These are phyloP conservation scores for Medauroidea extradentata DNA, from an alignment of 1,140 invertebrate species.

Conservation along the genomic window DNA sequence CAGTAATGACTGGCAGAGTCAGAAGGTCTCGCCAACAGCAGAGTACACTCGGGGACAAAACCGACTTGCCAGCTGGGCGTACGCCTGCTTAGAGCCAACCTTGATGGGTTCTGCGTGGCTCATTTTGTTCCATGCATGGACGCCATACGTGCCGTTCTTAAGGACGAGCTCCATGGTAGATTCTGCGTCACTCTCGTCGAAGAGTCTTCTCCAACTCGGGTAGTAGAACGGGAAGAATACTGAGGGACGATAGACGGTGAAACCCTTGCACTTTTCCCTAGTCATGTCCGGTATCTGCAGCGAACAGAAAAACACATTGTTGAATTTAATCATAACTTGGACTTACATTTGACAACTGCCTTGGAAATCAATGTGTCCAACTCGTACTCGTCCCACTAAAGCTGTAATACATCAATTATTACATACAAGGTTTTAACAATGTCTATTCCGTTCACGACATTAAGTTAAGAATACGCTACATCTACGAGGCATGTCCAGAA, in stretches of 20 bases:
- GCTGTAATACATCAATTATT: no score
- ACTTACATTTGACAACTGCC: no score
- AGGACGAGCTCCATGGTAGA: background rate
- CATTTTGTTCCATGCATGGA: slow-evolving; percentile 7
- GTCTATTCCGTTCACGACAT: no score
- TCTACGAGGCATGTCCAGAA: no score
- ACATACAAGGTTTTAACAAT: no score
- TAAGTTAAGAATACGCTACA: no score
- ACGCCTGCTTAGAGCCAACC: slow-evolving; percentile 2
- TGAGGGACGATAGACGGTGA: background rate
- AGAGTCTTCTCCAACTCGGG: background rate
- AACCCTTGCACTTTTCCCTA: background rate
- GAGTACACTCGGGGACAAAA: slow-evolving; percentile 6
- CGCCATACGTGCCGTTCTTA: background rate
- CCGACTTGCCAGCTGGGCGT: background rate
- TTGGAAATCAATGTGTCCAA: no score
- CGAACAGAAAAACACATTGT: no score
- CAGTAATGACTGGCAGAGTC: no score
- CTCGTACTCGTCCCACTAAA: no score
- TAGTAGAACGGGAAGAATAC: background rate
- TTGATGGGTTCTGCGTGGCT: background rate
- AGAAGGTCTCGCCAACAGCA: background rate
- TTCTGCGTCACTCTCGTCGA: background rate
- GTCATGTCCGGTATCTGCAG: background rate
- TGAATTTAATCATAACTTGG: no score